A percentile compares a stretch with the other conserved stretches of the same genome.
These are phyloP conservation scores for Paraplagusia blochii DNA, from an alignment of 2,113 vertebrate genomes.

Conservation along the genomic window DNA sequence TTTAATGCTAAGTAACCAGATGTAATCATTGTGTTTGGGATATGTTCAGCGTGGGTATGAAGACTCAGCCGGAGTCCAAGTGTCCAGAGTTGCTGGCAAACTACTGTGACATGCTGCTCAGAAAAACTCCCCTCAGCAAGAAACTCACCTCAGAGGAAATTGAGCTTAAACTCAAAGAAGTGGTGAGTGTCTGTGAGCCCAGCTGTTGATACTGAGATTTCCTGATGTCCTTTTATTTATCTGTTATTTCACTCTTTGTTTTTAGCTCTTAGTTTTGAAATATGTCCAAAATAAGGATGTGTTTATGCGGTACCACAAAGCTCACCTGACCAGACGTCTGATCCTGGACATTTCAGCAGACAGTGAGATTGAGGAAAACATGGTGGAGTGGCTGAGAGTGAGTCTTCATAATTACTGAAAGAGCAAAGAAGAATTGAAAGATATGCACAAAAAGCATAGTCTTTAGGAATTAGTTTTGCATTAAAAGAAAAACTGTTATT, in stretches of 20 bases:
- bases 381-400: slow-evolving; percentile 97
- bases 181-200: slow-evolving; percentile 74
- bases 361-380: slow-evolving; percentile 97
- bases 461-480: too few relatives aligned
- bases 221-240: rapidly evolving
- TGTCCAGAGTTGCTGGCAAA: slow-evolving; percentile 97
- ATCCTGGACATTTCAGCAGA: slow-evolving; percentile 97
- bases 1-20: background rate
- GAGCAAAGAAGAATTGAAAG: background rate
- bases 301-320: slow-evolving; percentile 98
- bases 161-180: slow-evolving; percentile 97
- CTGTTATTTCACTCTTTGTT: background rate
- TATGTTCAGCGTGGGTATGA: slow-evolving; percentile 82
- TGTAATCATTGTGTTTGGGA: background rate
- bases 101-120: slow-evolving; percentile 97
- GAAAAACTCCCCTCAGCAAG: slow-evolving; percentile 97
- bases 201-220: background rate
- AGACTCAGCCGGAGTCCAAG: slow-evolving; percentile 97
- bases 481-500: too few relatives aligned
- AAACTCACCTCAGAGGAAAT: slow-evolving; percentile 97
- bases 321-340: slow-evolving; percentile 91
- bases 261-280: slow-evolving; percentile 87
- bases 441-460: too few relatives aligned
- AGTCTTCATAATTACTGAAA: slow-evolving; percentile 16
- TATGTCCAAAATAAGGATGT: slow-evolving; percentile 99